These are phyloP conservation scores for Pachypsylla venusta DNA, from an alignment of 1,140 invertebrate genomes.

Conservation along the genomic window DNA sequence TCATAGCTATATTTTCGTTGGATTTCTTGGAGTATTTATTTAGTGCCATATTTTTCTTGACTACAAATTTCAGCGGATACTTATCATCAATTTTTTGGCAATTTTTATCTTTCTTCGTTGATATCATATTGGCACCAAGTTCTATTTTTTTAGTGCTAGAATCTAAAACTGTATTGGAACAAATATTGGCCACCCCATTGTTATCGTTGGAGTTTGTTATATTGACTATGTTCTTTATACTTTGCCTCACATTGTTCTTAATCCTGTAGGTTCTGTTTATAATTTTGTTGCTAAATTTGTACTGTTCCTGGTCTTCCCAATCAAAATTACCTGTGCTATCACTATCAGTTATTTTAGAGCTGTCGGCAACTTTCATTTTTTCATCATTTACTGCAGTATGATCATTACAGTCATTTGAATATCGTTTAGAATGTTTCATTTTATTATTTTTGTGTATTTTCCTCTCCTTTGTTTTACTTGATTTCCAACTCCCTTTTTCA, in stretches of 20 bases:
- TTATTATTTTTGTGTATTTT: background rate
- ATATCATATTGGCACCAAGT: too few species aligned
- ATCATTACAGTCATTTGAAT: too few species aligned
- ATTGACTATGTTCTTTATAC: constrained; percentile 9
- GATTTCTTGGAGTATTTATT: constrained; percentile 8
- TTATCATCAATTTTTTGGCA: background rate
- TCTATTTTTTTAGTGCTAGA: too few species aligned
- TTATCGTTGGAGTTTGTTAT: too few species aligned
- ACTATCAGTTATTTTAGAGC: background rate
- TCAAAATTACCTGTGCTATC: background rate
- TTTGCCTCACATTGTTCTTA: constrained; percentile 16
- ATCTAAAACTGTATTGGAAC: too few species aligned
- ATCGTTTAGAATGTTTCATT: background rate
- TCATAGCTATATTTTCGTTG: background rate
- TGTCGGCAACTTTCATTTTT: background rate
- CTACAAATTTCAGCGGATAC: background rate
- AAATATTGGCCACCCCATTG: too few species aligned
- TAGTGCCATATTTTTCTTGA: constrained; percentile 4
- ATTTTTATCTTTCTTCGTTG: constrained; percentile 5
- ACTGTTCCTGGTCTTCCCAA: constrained; percentile 3
- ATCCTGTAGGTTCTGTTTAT: constrained; percentile 18
- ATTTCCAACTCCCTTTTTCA: background rate
- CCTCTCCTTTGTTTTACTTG: constrained; percentile 1
- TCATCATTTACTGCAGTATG: background rate
- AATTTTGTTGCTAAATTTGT: constrained; percentile 12